Conservation (phyloP, 2,797 vertebrate species). For the Phataginus tetradactyla region DNA sequence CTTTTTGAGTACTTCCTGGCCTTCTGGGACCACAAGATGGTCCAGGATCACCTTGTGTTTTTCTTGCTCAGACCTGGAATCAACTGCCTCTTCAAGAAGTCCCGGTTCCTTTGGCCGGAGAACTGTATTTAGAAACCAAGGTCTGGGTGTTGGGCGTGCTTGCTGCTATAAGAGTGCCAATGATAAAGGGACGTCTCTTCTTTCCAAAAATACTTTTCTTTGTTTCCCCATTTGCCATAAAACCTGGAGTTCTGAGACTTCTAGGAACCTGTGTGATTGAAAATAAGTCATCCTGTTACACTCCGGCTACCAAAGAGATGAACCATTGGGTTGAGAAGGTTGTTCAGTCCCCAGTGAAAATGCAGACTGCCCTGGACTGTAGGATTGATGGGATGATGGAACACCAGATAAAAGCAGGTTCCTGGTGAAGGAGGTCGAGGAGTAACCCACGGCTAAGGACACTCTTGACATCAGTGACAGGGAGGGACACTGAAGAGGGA, state of each 20-base stretch:
- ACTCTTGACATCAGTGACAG: neutral
- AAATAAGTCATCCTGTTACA: neutral
- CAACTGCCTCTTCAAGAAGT: neutral
- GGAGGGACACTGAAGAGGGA: neutral
- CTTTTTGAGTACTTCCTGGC: neutral
- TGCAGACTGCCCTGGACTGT: neutral
- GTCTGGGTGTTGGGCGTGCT: neutral
- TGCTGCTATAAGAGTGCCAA: neutral
- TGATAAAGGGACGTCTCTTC: neutral
- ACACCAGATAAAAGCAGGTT: neutral
- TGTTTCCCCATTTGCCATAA: neutral
- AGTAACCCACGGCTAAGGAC: neutral
- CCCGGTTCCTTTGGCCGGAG: neutral
- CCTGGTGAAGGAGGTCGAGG: neutral
- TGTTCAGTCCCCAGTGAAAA: neutral
- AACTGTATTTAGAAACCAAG: neutral
- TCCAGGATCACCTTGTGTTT: neutral
- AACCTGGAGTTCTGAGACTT: neutral
- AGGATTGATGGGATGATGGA: neutral
- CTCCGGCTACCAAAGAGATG: neutral
- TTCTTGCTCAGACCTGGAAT: neutral
- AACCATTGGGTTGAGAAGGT: neutral
- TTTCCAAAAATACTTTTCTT: neutral
- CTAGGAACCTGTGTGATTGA: neutral
- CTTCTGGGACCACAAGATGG: neutral